Conservation (phyloP, 2,797 vertebrate genomes). For the Brachymystax lenok region DNA sequence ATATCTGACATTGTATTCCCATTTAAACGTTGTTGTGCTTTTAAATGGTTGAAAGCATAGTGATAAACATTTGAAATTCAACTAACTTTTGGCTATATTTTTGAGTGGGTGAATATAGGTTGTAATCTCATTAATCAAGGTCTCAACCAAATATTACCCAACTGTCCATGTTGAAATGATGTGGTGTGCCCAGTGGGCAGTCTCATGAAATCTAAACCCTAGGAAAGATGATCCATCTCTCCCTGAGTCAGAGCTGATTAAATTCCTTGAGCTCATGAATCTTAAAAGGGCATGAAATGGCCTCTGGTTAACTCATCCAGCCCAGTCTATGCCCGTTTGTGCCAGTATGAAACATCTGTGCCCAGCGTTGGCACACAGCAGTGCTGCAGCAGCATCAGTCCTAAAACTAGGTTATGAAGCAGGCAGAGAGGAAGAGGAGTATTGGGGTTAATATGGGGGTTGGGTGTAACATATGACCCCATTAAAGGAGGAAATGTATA, state of each 20-base stretch:
- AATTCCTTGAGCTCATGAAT: neutral
- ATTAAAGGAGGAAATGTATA: neutral
- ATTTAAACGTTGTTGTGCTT: too few species aligned
- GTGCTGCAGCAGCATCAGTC: neutral
- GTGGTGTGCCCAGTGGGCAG: neutral
- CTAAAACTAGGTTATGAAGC: slow-evolving; percentile 14
- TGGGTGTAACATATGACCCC: slow-evolving; percentile 1
- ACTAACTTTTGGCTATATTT: too few species aligned
- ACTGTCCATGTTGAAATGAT: too few species aligned
- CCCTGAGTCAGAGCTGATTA: neutral
- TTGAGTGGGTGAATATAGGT: too few species aligned
- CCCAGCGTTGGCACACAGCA: neutral
- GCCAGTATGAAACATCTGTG: slow-evolving; percentile 8
- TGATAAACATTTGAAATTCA: too few species aligned
- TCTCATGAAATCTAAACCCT: neutral
- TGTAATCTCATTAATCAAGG: too few species aligned
- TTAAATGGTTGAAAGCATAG: too few species aligned
- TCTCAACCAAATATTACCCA: too few species aligned
- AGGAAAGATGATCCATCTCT: neutral
- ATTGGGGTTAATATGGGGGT: neutral
- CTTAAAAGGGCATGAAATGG: slow-evolving; percentile 1
- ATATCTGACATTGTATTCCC: too few species aligned
- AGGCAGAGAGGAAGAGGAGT: neutral
- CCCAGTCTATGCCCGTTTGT: slow-evolving; percentile 2
- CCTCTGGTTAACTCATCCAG: neutral